phyloP scores from a whole-genome alignment of 2,797 vertebrate genomes.

The Falco peregrinus region DNA sequence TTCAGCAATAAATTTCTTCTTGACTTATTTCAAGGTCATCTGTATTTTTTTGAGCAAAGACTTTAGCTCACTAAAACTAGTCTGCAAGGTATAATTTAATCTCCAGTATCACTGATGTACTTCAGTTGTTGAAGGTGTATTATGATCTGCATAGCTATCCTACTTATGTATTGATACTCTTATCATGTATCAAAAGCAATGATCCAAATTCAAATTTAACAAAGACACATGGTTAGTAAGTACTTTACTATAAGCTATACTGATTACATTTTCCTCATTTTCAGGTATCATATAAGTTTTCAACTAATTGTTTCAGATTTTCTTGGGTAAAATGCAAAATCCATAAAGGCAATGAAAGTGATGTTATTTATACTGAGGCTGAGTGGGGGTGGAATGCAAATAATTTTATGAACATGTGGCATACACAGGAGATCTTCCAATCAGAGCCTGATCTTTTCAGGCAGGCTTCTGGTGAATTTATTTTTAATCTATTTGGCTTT shows the following conservation, averaged over 20 bases:
- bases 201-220: not conserved
- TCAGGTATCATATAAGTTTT: not conserved
- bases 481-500: constrained; percentile 30
- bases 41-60: not conserved
- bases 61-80: not conserved
- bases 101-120: not conserved
- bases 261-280: not conserved
- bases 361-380: not conserved
- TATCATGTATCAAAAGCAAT: not conserved
- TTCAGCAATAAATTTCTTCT: not conserved
- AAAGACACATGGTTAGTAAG: not conserved
- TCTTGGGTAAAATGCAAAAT: not conserved
- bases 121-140: not conserved
- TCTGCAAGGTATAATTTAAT: not conserved
- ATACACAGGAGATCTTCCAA: constrained; percentile 1
- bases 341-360: not conserved
- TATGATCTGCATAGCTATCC: not conserved
- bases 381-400: not conserved
- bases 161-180: not conserved
- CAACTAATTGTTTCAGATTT: not conserved
- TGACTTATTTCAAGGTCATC: not conserved
- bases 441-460: constrained; percentile 13
- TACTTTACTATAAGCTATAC: not conserved
- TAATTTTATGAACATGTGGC: not conserved
- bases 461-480: not conserved